Percentiles rank a stretch among this genome's conserved stretches.
These are phyloP conservation scores for Neuroterus valhalla DNA, from an alignment of 1,140 invertebrate species.

Conservation along the genomic window DNA sequence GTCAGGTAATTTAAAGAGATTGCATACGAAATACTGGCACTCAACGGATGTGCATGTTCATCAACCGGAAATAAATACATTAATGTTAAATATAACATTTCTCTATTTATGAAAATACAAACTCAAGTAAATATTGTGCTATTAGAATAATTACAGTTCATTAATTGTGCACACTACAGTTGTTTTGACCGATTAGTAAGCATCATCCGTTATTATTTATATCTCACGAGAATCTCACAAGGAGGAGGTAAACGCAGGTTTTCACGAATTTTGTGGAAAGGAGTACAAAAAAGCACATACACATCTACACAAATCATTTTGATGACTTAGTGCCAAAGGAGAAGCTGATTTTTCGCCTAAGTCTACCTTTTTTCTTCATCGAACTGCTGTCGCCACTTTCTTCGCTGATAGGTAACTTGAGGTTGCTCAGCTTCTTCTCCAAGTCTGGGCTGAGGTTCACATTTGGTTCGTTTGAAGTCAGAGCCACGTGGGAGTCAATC, in stretches of 20 bases:
- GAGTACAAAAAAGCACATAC: neutral
- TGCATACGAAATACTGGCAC: neutral
- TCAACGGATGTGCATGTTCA: too few relatives aligned
- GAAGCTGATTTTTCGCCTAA: conserved; percentile 82
- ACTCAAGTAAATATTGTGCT: too few relatives aligned
- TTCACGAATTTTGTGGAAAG: too few relatives aligned
- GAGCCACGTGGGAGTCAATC: conserved; percentile 38
- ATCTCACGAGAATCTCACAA: too few relatives aligned
- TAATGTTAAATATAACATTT: too few relatives aligned
- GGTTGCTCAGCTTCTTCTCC: conserved; percentile 51
- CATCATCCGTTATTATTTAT: too few relatives aligned
- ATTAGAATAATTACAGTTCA: too few relatives aligned
- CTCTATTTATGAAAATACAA: too few relatives aligned
- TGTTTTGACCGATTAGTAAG: too few relatives aligned
- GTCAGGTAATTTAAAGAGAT: neutral
- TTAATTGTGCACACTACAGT: too few relatives aligned
- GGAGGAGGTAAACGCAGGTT: too few relatives aligned
- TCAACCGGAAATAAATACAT: too few relatives aligned
- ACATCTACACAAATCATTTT: conserved; percentile 56
- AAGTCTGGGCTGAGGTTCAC: conserved; percentile 43
- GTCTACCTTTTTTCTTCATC: conserved; percentile 81
- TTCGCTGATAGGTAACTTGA: conserved; percentile 63
- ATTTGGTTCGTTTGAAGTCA: conserved; percentile 42
- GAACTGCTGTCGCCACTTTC: conserved; percentile 66
- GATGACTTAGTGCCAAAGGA: conserved; percentile 82